These are phyloP conservation scores for Diachrysia chrysitis DNA, from an alignment of 2,888 invertebrate species.

Conservation along the genomic window DNA sequence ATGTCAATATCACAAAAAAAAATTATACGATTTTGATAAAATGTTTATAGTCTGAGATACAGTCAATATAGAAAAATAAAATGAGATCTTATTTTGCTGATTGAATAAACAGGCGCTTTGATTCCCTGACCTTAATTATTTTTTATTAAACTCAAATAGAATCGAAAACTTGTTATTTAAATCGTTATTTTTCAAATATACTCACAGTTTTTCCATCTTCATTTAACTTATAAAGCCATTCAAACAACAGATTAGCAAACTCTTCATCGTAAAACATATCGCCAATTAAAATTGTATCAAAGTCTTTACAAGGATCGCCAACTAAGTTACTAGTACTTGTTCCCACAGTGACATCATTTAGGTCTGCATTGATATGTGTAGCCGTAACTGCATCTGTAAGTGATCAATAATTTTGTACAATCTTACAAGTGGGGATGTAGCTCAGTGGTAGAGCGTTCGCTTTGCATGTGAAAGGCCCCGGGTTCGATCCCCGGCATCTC, in stretches of 20 bases:
- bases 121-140: too few species aligned
- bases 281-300: constrained; percentile 91
- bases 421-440: constrained; percentile 92
- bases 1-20: too few species aligned
- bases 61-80: too few species aligned
- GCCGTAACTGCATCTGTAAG: constrained; percentile 87
- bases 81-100: too few species aligned
- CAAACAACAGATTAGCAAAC: constrained; percentile 85
- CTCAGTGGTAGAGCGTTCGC: constrained; percentile 99
- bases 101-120: too few species aligned
- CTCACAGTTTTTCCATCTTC: constrained; percentile 75
- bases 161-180: too few species aligned
- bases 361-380: constrained; percentile 83
- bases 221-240: constrained; percentile 84
- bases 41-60: too few species aligned
- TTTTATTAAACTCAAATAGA: too few species aligned
- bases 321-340: constrained; percentile 82
- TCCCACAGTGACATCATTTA: constrained; percentile 81
- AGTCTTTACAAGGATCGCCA: constrained; percentile 74
- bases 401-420: constrained; percentile 48
- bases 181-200: constrained; percentile 11
- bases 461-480: constrained; percentile 99
- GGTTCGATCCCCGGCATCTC: constrained; percentile 99
- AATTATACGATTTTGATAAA: too few species aligned
- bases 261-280: constrained; percentile 92